These are phyloP conservation scores for Elysia crispata DNA, from an alignment of 2,888 invertebrate genomes.

Conservation along the genomic window DNA sequence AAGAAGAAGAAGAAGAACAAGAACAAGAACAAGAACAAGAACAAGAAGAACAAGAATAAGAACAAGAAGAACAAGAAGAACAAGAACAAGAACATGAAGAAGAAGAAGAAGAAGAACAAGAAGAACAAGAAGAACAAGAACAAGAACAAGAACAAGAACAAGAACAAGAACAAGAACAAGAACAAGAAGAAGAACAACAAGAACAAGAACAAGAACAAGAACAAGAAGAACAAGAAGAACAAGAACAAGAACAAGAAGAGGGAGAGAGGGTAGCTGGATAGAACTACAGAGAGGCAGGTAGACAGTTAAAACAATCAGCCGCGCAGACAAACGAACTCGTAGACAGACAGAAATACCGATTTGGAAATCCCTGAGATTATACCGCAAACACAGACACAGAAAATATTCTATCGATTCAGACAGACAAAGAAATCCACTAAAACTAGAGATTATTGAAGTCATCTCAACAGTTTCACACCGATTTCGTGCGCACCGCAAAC, in stretches of 20 bases:
- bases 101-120: slow-evolving; percentile 15
- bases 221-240: background rate
- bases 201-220: background rate
- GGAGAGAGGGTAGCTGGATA: background rate
- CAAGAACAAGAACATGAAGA: slow-evolving; percentile 9
- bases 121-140: background rate
- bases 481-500: no score
- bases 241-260: no score
- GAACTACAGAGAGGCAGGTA: background rate
- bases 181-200: background rate
- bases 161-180: slow-evolving; percentile 3
- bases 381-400: no score
- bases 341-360: background rate
- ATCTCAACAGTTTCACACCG: no score
- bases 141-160: background rate
- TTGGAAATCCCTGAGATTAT: no score
- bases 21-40: slow-evolving; percentile 3
- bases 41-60: no score
- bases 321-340: no score
- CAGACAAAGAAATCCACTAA: no score
- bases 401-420: no score
- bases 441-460: no score
- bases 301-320: no score
- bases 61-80: no score
- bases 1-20: slow-evolving; percentile 19